phyloP scores from a whole-genome alignment of 2,113 vertebrate genomes.

The Meriones unguiculatus region DNA sequence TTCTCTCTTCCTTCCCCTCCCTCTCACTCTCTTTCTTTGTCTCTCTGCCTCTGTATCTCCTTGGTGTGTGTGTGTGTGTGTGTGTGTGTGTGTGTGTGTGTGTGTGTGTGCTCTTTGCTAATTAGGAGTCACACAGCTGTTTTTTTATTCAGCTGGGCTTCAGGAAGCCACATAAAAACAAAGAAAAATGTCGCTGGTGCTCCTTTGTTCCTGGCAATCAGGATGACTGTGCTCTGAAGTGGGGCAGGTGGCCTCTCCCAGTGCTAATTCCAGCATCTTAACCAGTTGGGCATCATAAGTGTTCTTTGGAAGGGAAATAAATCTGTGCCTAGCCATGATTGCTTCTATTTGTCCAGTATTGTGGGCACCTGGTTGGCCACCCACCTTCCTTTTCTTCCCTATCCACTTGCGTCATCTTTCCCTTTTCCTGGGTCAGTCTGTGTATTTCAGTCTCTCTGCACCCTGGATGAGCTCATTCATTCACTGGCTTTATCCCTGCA shows the following conservation, averaged over 20 bases:
- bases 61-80: too few species aligned
- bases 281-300: conserved; percentile 66
- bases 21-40: too few species aligned
- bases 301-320: conserved; percentile 74
- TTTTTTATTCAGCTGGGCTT: conserved; percentile 71
- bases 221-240: conserved; percentile 74
- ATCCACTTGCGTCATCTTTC: conserved; percentile 27
- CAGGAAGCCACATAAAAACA: conserved; percentile 71
- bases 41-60: not conserved
- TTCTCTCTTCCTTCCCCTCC: not conserved
- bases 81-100: not conserved
- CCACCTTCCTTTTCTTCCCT: conserved; percentile 78
- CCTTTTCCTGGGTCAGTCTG: conserved; percentile 65
- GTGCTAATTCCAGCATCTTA: conserved; percentile 72
- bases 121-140: conserved; percentile 22
- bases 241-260: conserved; percentile 76
- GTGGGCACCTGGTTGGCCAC: conserved; percentile 66
- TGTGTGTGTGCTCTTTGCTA: not conserved
- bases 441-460: not conserved
- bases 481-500: conserved; percentile 23
- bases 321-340: conserved; percentile 69
- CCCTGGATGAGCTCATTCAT: conserved; percentile 44
- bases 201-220: conserved; percentile 74
- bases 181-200: conserved; percentile 57
- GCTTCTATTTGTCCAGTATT: conserved; percentile 66